phyloP scores from a whole-genome alignment of 2,888 invertebrate species.

The Poecilus cupreus region DNA sequence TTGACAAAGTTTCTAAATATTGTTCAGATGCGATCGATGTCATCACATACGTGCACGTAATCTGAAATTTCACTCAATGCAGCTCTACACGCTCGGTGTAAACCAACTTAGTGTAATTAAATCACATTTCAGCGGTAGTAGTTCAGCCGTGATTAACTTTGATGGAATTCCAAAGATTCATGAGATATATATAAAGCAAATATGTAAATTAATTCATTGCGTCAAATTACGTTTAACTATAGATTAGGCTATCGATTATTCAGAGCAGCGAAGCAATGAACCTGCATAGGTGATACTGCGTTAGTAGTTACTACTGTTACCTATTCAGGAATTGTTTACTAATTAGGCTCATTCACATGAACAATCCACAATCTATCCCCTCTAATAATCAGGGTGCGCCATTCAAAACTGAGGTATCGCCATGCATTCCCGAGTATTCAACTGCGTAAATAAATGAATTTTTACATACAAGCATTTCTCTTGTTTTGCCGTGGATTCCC shows the following conservation, averaged over 20 bases:
- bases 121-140: not conserved
- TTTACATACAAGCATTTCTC: too few species aligned
- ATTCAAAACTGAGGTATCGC: not conserved
- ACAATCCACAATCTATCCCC: not conserved
- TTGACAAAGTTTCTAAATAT: too few species aligned
- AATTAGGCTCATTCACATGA: conserved; percentile 11
- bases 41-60: too few species aligned
- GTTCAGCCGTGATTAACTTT: not conserved
- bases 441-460: too few species aligned
- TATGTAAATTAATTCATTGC: conserved; percentile 35
- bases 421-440: too few species aligned
- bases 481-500: too few species aligned
- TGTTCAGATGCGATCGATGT: too few species aligned
- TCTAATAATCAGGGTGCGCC: not conserved
- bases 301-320: not conserved
- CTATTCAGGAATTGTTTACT: conserved; percentile 7
- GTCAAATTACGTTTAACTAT: not conserved
- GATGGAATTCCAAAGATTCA: not conserved
- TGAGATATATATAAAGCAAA: conserved; percentile 7
- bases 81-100: too few species aligned
- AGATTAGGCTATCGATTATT: conserved; percentile 2
- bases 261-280: not conserved
- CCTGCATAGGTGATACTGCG: conserved; percentile 19
- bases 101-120: not conserved
- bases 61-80: too few species aligned